phyloP scores from a whole-genome alignment of 2,113 vertebrate species.

The Pogona vitticeps region DNA sequence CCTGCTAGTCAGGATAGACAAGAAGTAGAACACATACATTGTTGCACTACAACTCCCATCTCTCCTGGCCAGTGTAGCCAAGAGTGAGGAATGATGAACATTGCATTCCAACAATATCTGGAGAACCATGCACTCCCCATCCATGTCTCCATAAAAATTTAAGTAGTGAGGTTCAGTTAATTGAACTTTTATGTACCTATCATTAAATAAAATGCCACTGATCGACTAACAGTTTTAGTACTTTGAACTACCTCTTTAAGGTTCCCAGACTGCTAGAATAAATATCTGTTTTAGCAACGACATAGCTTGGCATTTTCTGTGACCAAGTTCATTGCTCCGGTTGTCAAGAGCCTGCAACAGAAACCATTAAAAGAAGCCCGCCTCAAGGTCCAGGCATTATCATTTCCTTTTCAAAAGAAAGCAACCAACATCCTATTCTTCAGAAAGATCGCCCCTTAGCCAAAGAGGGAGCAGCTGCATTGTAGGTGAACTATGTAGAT shows the following conservation, averaged over 20 bases:
- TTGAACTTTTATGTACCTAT: not conserved
- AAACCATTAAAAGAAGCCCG: not conserved
- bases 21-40: no score
- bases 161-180: not conserved
- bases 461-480: not conserved
- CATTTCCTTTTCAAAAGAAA: not conserved
- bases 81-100: no score
- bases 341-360: not conserved
- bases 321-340: not conserved
- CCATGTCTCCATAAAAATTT: not conserved
- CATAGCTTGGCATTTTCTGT: not conserved
- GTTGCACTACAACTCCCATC: no score
- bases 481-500: not conserved
- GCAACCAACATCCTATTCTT: not conserved
- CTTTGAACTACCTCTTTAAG: not conserved
- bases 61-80: no score
- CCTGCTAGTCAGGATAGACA: no score
- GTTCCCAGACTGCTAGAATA: not conserved
- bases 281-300: conserved; percentile 1
- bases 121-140: not conserved
- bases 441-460: not conserved
- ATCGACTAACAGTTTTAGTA: not conserved
- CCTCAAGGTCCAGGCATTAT: not conserved
- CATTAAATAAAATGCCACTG: not conserved
- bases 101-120: no score